Percentiles rank a stretch among this genome's conserved stretches.
These are phyloP conservation scores for Somateria mollissima DNA, from an alignment of 2,797 vertebrate species.

Conservation along the genomic window DNA sequence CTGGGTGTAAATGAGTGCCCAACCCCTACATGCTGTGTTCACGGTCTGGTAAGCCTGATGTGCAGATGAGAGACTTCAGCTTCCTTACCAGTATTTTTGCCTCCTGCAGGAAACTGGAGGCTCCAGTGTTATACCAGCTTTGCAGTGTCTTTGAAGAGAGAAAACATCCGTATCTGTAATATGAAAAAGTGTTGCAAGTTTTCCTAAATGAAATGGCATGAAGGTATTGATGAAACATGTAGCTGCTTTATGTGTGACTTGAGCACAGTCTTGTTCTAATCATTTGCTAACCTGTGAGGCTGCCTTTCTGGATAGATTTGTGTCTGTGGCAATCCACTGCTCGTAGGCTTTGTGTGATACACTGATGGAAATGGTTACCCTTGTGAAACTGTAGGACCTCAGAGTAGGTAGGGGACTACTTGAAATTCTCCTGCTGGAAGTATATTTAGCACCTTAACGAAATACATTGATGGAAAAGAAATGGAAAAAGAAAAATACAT, in stretches of 20 bases:
- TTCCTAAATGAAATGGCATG: not conserved
- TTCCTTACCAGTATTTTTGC: fast-evolving
- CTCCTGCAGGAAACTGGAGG: fast-evolving
- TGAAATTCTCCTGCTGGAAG: not conserved
- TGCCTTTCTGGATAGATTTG: not conserved
- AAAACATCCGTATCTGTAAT: fast-evolving
- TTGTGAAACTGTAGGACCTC: not conserved
- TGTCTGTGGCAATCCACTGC: not conserved
- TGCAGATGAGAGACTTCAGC: not conserved
- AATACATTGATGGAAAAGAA: not conserved
- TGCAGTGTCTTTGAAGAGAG: not conserved
- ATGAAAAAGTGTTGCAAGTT: fast-evolving
- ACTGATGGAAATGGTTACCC: fast-evolving
- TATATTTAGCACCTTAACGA: not conserved
- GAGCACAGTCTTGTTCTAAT: not conserved
- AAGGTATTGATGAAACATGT: not conserved
- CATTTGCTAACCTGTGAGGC: not conserved
- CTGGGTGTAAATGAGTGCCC: not conserved
- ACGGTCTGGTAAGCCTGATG: not conserved
- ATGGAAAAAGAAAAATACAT: not conserved
- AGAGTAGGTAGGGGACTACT: not conserved
- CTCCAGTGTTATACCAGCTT: fast-evolving
- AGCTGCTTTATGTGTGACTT: not conserved
- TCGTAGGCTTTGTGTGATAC: not conserved
- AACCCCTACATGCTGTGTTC: not conserved